Conservation (phyloP, 2,797 vertebrate genomes). For the Epinephelus malabaricus region DNA sequence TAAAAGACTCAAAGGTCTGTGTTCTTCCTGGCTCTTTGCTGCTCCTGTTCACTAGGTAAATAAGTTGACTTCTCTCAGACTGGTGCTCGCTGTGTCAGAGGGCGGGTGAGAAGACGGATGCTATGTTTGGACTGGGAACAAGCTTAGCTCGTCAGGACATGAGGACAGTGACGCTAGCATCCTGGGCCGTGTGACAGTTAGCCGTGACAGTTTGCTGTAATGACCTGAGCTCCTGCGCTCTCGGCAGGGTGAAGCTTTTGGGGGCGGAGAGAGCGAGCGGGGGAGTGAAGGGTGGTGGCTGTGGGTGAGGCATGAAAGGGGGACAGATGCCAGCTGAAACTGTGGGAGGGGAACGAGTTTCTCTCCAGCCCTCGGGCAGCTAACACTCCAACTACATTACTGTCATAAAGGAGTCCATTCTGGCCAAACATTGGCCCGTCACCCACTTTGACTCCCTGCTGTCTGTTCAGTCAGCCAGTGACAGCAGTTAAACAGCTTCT, state of each 20-base stretch:
- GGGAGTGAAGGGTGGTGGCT: constrained; percentile 60
- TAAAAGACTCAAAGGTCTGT: constrained; percentile 2
- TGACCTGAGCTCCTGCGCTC: constrained; percentile 82
- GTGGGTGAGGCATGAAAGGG: constrained; percentile 70
- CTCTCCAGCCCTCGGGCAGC: constrained; percentile 78
- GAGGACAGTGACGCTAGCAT: constrained; percentile 69
- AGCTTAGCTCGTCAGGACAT: constrained; percentile 69
- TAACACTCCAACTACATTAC: constrained; percentile 83
- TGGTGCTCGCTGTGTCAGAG: constrained; percentile 56
- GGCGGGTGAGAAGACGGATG: constrained; percentile 68
- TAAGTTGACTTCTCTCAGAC: constrained; percentile 57
- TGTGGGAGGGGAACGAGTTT: constrained; percentile 82
- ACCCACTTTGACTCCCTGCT: constrained; percentile 78
- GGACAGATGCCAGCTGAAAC: constrained; percentile 83
- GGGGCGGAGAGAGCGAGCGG: constrained; percentile 34
- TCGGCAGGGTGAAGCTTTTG: constrained; percentile 74
- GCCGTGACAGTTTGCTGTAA: constrained; percentile 84
- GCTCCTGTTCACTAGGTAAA: constrained; percentile 52
- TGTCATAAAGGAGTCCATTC: constrained; percentile 82
- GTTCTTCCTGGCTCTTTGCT: constrained; percentile 18
- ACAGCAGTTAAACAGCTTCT: constrained; percentile 77
- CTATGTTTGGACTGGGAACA: constrained; percentile 79
- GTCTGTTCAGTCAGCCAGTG: constrained; percentile 78
- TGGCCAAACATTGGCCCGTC: constrained; percentile 79
- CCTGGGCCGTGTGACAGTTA: constrained; percentile 78